Evolutionary conservation across 2,888 invertebrate genomes (phyloP), one percentile per base, ranked within the genome.

Genomic region (Zonitis immaculata): DNA sequence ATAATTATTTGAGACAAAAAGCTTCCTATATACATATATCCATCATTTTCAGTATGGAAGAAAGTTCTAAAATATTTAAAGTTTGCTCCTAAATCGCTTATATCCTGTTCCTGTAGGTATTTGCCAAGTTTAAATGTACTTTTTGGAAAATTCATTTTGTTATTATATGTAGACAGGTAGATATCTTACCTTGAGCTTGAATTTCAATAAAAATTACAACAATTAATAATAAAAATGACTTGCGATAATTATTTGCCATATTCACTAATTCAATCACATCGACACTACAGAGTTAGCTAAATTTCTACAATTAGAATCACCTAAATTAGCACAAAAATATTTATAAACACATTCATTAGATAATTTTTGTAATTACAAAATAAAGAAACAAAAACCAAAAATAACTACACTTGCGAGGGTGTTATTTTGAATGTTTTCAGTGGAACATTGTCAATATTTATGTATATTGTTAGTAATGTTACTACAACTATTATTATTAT

Each of bases 171-270:
- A n/a, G n/a, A n/a, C n/a, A n/a, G n/a, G n/a, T n/a, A n/a, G n/a
- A n/a, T n/a, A n/a, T n/a, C 55, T 55, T 52, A 55, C 55, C 55
- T 55, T 55, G 55, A 35, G 55, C 49, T 45, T 43, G 42, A 42
- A 55, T 52, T 20, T 30, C 20, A 9, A 49, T 46, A 18, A 52
- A 52, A 55, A 55, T 55, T 46, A 51, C 55, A 28, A 42, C 28
- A 32, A 43, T 14, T 22, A 49, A 25, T 43, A 55, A 8, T 11
- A 54, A 8, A 43, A 50, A 44, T 27, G 39, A 52, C 49, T 49
- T 55, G 39, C 32, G 49, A 39, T 45, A 49, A 49, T 52, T 16
- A 39, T 35, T 39, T 46, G 42, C 47, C 55, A 55, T 55, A 2
- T 14, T 14, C n/a, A n/a, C 6, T 12, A n/a, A 2, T 6, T 14